Evolutionary conservation across 2,888 invertebrate genomes (phyloP).

Genomic region (Lasioglossum marginatum): DNA sequence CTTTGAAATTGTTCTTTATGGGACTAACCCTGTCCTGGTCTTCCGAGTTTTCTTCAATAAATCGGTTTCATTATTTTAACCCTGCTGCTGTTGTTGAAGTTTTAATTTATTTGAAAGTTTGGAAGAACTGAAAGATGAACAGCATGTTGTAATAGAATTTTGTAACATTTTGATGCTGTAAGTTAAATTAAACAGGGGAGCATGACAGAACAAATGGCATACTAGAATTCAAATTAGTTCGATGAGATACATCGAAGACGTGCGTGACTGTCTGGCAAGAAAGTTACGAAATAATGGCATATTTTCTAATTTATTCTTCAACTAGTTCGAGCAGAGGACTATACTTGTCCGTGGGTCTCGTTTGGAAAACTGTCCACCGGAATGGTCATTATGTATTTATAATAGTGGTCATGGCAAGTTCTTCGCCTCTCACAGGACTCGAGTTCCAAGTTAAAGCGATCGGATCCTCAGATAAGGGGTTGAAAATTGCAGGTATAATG

Average conservation of each 20-base stretch:
- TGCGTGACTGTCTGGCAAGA: neutral
- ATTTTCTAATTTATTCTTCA: neutral
- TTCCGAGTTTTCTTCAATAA: neutral
- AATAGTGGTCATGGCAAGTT: constrained; percentile 2
- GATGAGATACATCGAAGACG: neutral
- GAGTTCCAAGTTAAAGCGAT: constrained; percentile 70
- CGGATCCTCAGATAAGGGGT: constrained; percentile 78
- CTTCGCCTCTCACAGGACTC: constrained; percentile 35
- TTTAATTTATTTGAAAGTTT: neutral
- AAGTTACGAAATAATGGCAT: neutral
- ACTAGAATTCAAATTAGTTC: too few relatives aligned
- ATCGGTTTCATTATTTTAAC: neutral
- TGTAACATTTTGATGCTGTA: too few relatives aligned
- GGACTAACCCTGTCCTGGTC: neutral
- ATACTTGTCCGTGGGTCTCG: neutral
- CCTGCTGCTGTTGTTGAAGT: neutral
- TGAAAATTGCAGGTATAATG: constrained; percentile 83
- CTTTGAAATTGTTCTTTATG: neutral
- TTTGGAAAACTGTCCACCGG: neutral
- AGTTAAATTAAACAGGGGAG: too few relatives aligned
- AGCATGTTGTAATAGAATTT: too few relatives aligned
- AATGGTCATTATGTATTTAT: constrained; percentile 17
- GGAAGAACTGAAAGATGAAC: neutral
- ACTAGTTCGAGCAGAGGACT: neutral
- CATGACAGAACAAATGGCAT: neutral